Evolutionary conservation across 2,113 vertebrate genomes (phyloP).

Genomic region (Charadrius vociferus): DNA sequence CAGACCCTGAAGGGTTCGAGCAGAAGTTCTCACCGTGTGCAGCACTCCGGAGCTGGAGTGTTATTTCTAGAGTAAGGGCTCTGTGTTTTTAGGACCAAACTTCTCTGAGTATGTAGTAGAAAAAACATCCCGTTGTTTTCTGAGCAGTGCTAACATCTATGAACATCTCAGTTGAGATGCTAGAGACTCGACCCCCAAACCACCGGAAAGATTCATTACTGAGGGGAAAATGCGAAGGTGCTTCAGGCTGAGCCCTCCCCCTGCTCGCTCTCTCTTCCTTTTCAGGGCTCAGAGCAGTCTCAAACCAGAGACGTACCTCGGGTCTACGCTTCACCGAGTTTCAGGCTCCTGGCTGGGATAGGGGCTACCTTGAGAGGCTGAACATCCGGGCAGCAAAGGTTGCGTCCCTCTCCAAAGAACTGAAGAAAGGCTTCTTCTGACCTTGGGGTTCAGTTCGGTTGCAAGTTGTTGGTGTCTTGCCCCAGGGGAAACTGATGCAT

Average conservation of each 20-base stretch:
- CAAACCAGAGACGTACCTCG: neutral
- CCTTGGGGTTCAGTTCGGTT: neutral
- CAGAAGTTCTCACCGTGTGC: accelerated
- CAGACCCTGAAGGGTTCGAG: neutral
- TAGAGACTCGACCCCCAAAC: neutral
- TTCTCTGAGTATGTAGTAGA: neutral
- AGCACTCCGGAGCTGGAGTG: neutral
- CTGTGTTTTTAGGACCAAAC: neutral
- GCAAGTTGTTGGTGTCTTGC: neutral
- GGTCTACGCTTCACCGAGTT: neutral
- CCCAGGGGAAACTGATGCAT: neutral
- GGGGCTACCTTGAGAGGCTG: neutral
- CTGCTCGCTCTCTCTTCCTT: neutral
- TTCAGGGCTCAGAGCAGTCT: neutral
- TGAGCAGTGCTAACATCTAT: neutral
- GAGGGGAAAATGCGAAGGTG: neutral
- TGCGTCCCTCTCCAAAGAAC: neutral
- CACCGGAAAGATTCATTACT: neutral
- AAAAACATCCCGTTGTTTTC: neutral
- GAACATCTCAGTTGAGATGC: accelerated
- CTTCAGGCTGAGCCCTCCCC: neutral
- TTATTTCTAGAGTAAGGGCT: neutral
- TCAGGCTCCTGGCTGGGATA: neutral
- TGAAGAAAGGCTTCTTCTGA: neutral
- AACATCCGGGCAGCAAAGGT: neutral